Conservation (phyloP, 2,113 vertebrate species). For the Ailurus styani region DNA sequence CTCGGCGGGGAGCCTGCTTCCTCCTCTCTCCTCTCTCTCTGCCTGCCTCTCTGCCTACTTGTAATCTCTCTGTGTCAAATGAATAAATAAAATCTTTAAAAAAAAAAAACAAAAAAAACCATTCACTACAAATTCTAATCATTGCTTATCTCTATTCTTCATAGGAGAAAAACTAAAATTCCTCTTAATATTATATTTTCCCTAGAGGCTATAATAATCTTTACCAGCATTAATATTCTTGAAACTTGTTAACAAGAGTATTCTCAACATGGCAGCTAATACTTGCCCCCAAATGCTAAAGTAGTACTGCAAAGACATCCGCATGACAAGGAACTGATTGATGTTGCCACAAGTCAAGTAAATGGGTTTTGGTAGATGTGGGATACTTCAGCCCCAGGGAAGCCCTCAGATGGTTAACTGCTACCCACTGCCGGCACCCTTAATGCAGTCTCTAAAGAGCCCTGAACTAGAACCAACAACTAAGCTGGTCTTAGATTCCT, state of each 20-base stretch:
- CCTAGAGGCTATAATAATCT: not conserved
- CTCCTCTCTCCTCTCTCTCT: too few species aligned
- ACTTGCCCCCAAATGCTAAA: not conserved
- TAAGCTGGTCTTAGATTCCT: too few species aligned
- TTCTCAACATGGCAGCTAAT: not conserved
- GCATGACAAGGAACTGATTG: not conserved
- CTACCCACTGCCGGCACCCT: not conserved
- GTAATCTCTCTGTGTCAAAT: too few species aligned
- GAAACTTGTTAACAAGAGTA: not conserved
- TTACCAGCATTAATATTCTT: not conserved
- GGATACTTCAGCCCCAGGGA: not conserved
- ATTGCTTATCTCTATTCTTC: not conserved
- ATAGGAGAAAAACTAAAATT: not conserved
- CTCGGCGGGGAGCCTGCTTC: too few species aligned
- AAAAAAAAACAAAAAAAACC: too few species aligned
- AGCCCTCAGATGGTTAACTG: not conserved
- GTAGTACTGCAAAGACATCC: not conserved
- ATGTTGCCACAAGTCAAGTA: too few species aligned
- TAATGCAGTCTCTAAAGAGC: not conserved
- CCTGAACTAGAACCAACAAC: not conserved
- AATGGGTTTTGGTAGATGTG: not conserved
- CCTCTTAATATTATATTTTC: not conserved
- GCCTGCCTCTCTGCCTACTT: too few species aligned
- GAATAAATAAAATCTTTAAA: too few species aligned
- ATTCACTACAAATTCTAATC: not conserved